Evolutionary conservation across 2,113 vertebrate genomes (phyloP), one percentile per base, ranked within the genome.

Genomic region (Myotis brandtii): DNA sequence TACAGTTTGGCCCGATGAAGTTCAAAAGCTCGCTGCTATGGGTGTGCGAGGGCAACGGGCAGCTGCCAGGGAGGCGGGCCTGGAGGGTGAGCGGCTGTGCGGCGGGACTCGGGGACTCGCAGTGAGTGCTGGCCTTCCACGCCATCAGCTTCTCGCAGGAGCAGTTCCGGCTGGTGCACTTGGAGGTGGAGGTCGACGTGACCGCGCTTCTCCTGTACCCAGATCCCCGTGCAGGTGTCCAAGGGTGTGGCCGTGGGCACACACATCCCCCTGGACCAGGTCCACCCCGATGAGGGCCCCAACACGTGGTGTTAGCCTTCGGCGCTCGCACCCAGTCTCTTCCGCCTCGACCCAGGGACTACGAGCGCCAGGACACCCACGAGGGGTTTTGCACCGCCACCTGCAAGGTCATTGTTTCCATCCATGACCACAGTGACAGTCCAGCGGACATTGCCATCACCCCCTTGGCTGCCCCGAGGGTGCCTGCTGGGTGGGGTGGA

Each of bases 181-280:
- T 99, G 94, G 99, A 99, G 97, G 99, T 99, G 97, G 99, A 99
- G 98, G 99, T 99, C 97, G 99, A 99, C 98, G 98, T 99, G 99
- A 99, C 98, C 99, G 0, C 99, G 98, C 97, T 99, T 99, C 88
- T 99, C 99, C 77, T 98, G 97, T 46, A 96, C 98, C 93, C 99
- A 99, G 87, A 97, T 98, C 85, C 98, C 98, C 2, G 98, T 99
- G 96, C 99, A 99, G 96, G 99, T 99, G 95, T 99, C 99, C 0
- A 99, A 99, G 98, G 99, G 98, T 1, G 99, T 99, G 0, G 97
- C 98, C 0, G 98, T 99, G 1, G 99, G 99, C 52, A 99, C 99
- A 54, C 99, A 99, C 48, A 98, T 99, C 88, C 99, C 99, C 0
- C 92, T 99, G 81, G 99, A 99, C 23, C 99, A 99, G 0, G 97